Conservation (phyloP, 2,797 vertebrate species). For the Apogon talboti region DNA sequence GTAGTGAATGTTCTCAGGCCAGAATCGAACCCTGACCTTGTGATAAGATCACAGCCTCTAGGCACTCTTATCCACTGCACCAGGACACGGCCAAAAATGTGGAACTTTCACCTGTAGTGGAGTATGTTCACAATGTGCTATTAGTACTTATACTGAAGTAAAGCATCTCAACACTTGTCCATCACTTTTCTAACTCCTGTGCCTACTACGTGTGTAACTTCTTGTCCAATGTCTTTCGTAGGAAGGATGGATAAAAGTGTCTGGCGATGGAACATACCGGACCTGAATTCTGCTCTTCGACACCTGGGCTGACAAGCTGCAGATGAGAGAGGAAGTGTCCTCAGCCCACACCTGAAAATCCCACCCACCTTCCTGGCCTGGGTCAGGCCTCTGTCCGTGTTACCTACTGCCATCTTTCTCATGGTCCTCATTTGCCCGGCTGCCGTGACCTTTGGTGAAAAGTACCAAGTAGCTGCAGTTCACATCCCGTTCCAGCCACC, state of each 20-base stretch:
- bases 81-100: too few relatives aligned
- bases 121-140: too few relatives aligned
- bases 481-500: neutral
- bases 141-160: too few relatives aligned
- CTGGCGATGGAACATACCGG: slow-evolving; percentile 34
- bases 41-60: too few relatives aligned
- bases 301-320: slow-evolving; percentile 36
- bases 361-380: neutral
- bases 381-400: neutral
- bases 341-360: slow-evolving; percentile 5
- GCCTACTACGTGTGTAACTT: neutral
- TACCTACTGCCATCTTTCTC: slow-evolving; percentile 3
- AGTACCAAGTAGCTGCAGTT: neutral
- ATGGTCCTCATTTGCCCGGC: slow-evolving; percentile 1
- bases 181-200: too few relatives aligned
- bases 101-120: too few relatives aligned
- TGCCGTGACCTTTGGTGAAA: slow-evolving; percentile 8
- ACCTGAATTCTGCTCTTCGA: slow-evolving; percentile 34
- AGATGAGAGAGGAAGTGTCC: slow-evolving; percentile 18
- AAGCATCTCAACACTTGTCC: too few relatives aligned
- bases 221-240: slow-evolving; percentile 27
- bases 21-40: too few relatives aligned
- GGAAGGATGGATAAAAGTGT: slow-evolving; percentile 52
- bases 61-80: too few relatives aligned
- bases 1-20: too few relatives aligned